Evolutionary conservation across 2,888 invertebrate species (phyloP).

Genomic region (Drosophila longiperda): DNA sequence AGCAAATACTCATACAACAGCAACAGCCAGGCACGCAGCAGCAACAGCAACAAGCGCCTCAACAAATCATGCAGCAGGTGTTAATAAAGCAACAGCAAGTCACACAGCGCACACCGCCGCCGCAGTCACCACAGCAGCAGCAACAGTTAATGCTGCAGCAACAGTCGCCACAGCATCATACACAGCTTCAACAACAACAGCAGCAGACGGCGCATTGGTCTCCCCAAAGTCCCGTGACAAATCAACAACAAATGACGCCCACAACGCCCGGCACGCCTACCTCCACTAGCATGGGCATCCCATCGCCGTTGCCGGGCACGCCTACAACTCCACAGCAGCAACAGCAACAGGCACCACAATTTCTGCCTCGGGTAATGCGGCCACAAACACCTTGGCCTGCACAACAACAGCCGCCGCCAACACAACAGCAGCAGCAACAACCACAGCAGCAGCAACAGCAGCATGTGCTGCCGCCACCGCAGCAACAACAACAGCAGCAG

Average conservation of each 20-base stretch:
- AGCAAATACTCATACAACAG: conserved; percentile 75
- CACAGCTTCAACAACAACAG: conserved; percentile 80
- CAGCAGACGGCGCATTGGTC: conserved; percentile 85
- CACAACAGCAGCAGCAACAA: conserved; percentile 64
- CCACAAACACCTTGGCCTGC: conserved; percentile 64
- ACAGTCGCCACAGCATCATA: conserved; percentile 81
- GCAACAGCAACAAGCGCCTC: conserved; percentile 85
- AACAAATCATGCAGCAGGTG: conserved; percentile 84
- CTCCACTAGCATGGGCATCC: conserved; percentile 69
- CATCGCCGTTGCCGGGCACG: conserved; percentile 69
- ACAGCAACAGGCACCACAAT: conserved; percentile 54
- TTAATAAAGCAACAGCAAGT: conserved; percentile 84
- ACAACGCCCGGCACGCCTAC: conserved; percentile 70
- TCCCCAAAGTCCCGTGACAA: conserved; percentile 82
- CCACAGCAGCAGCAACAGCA: conserved; percentile 64
- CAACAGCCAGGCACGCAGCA: conserved; percentile 72
- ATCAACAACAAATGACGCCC: conserved; percentile 64
- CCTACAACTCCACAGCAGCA: conserved; percentile 72
- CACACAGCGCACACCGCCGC: conserved; percentile 80
- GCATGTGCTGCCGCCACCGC: conserved; percentile 67
- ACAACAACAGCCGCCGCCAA: conserved; percentile 63
- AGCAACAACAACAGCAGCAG: conserved; percentile 82
- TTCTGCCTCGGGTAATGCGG: conserved; percentile 53
- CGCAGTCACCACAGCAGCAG: conserved; percentile 77
- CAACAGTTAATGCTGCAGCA: conserved; percentile 87